Conservation (phyloP, 2,888 invertebrate genomes). For the Parelbella ahira region DNA sequence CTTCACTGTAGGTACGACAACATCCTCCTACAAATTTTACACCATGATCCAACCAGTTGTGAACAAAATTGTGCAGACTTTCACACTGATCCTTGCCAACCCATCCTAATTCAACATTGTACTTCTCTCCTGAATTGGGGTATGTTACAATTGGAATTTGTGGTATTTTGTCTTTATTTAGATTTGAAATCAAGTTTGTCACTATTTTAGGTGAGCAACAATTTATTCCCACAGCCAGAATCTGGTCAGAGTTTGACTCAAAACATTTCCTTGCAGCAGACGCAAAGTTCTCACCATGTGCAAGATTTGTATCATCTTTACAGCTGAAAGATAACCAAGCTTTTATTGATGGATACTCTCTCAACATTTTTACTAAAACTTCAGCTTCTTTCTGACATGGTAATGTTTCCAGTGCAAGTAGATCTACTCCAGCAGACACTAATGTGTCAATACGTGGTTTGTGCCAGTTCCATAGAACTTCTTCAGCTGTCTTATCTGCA, state of each 20-base stretch:
- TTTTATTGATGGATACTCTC: slow-evolving; percentile 86
- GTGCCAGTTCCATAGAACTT: slow-evolving; percentile 90
- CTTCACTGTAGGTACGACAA: slow-evolving; percentile 90
- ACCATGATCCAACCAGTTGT: slow-evolving; percentile 89
- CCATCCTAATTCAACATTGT: slow-evolving; percentile 83
- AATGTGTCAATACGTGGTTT: slow-evolving; percentile 87
- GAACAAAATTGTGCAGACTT: slow-evolving; percentile 84
- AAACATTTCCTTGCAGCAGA: slow-evolving; percentile 84
- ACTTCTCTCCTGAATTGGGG: slow-evolving; percentile 94
- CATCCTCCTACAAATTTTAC: slow-evolving; percentile 92
- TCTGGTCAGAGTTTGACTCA: slow-evolving; percentile 80
- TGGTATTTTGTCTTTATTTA: slow-evolving; percentile 38
- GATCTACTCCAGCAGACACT: slow-evolving; percentile 88
- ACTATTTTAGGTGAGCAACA: slow-evolving; percentile 82
- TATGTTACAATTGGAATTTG: slow-evolving; percentile 89
- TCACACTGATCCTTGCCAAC: slow-evolving; percentile 82
- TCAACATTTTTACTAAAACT: slow-evolving; percentile 86
- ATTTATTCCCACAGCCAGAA: slow-evolving; percentile 93
- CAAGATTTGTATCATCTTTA: slow-evolving; percentile 79
- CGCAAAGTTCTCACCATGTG: slow-evolving; percentile 88
- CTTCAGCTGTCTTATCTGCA: slow-evolving; percentile 80
- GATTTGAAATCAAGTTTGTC: slow-evolving; percentile 47
- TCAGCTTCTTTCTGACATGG: slow-evolving; percentile 92
- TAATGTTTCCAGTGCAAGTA: slow-evolving; percentile 95
- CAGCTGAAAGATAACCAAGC: slow-evolving; percentile 96